These are phyloP conservation scores for Rotaria sp. DNA, from an alignment of 2,888 invertebrate species.

Conservation along the genomic window DNA sequence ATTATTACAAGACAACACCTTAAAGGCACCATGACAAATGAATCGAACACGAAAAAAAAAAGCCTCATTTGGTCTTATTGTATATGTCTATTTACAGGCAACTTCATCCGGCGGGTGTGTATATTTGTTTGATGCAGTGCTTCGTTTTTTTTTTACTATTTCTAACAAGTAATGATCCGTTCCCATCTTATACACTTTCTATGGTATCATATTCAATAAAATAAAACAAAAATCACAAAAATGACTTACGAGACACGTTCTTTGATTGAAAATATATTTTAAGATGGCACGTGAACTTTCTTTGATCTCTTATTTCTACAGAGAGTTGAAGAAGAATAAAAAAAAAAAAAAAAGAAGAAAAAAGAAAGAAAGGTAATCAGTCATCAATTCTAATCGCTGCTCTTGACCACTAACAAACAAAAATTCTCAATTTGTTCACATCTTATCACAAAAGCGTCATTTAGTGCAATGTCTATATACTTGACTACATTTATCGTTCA, in stretches of 20 bases:
- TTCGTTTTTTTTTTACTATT: not conserved
- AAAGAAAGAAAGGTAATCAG: not conserved
- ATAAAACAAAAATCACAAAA: slow-evolving; percentile 4
- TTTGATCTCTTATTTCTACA: not conserved
- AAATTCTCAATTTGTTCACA: not conserved
- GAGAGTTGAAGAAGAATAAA: not conserved
- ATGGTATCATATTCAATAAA: not conserved
- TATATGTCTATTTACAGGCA: not conserved
- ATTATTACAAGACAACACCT: not conserved
- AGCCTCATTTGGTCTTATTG: not conserved
- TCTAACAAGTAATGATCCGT: slow-evolving; percentile 14
- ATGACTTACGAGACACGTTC: slow-evolving; percentile 24
- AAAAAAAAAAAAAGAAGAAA: too few species aligned
- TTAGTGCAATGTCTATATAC: slow-evolving; percentile 4
- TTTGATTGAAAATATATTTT: not conserved
- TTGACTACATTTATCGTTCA: not conserved
- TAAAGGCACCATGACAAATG: not conserved
- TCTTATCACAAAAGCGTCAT: slow-evolving; percentile 21
- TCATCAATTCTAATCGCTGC: slow-evolving; percentile 17
- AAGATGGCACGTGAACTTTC: slow-evolving; percentile 13
- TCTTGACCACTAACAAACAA: slow-evolving; percentile 24
- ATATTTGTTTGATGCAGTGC: slow-evolving; percentile 18
- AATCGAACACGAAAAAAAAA: not conserved
- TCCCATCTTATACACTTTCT: not conserved
- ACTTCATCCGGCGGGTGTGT: not conserved